Base-by-base conservation (phyloP, 2,888 invertebrate species). In the Pollenia angustigena region DNA sequence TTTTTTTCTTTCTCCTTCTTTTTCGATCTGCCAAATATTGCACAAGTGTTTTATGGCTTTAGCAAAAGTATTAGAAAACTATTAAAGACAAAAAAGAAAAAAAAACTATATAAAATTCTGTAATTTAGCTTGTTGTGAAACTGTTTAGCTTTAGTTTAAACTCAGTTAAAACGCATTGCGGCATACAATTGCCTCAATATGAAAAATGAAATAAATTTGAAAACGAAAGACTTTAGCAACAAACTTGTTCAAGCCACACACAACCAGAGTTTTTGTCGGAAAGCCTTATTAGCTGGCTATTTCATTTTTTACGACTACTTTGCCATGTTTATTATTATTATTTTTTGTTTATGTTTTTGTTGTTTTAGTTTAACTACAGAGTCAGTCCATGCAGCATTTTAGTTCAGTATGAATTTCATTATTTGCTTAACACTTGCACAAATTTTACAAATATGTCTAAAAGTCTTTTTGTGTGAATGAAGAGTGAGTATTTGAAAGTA, bases 181-280 rank as follows among this genome's bases (percentile, higher is more conserved):
- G 71, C 54, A 76, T 75, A 50, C 85, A 69, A 75, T 66, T 78
- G 69, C 56, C 42, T 54, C 72, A 78, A 83, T 84, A 56, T 32
- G 18, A 64, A 52, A 74, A 62, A 46, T 44, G n/a, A 54, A 78
- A 76, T 11, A 14, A 62, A n/a, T 46, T 7, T 42, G 10, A 52
- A 85, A 85, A 81, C 85, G 58, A 87, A 89, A 88, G 87, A 88
- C 86, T 87, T 87, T 72, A 87, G 87, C 86, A 88, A 89, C 75
- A 84, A 87, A 89, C 88, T 66, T 83, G 84, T 80, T 69, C 64
- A 80, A 71, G 7, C 54, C 56, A 18, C 23, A 54, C 12, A 40
- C 50, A 69, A 48, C 18, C 18, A 44, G 14, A 75, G 7, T 11
- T 11, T 50, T 32, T 32, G 32, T 32, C 32, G 32, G 32, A 32